A percentile compares a stretch with the other conserved stretches of the same genome.
Evolutionary conservation across 2,797 vertebrate species (phyloP).

Genomic region (Acipenser transmontanus): DNA sequence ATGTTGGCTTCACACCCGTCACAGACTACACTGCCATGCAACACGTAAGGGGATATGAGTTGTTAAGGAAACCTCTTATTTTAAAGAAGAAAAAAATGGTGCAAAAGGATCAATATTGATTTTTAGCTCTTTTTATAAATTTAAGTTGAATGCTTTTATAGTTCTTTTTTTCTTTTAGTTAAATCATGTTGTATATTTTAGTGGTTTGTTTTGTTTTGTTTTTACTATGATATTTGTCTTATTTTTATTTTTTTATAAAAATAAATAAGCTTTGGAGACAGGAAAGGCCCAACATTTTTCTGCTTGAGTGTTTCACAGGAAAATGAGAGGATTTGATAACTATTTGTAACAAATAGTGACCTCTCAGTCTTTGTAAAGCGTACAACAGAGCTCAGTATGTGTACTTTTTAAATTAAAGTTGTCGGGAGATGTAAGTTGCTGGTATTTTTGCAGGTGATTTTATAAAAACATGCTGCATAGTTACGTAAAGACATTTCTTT

Average conservation of each 20-base stretch:
- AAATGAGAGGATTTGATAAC: slow-evolving; percentile 67
- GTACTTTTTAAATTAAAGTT: slow-evolving; percentile 63
- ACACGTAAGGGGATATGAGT: slow-evolving; percentile 58
- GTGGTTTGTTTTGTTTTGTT: slow-evolving; percentile 55
- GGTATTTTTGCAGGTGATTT: slow-evolving; percentile 69
- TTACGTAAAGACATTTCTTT: slow-evolving; percentile 63
- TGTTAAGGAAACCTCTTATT: slow-evolving; percentile 63
- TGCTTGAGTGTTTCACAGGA: slow-evolving; percentile 62
- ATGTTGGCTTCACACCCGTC: slow-evolving; percentile 25
- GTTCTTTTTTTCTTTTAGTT: slow-evolving; percentile 69
- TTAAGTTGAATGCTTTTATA: slow-evolving; percentile 80
- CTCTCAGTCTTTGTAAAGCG: slow-evolving; percentile 70
- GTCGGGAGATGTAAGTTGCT: slow-evolving; percentile 66
- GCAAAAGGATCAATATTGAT: slow-evolving; percentile 72
- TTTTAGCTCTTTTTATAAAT: slow-evolving; percentile 62
- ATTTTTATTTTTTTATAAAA: slow-evolving; percentile 73
- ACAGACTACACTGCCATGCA: slow-evolving; percentile 49
- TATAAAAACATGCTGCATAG: slow-evolving; percentile 61
- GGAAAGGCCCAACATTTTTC: slow-evolving; percentile 61
- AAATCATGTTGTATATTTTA: slow-evolving; percentile 91
- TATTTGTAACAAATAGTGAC: slow-evolving; percentile 79
- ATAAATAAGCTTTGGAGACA: slow-evolving; percentile 70
- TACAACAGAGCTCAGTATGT: slow-evolving; percentile 70
- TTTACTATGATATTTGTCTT: slow-evolving; percentile 1
- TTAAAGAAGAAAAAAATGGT: slow-evolving; percentile 60